Conservation (phyloP, 2,797 vertebrate genomes). For the Acanthurus tractus region DNA sequence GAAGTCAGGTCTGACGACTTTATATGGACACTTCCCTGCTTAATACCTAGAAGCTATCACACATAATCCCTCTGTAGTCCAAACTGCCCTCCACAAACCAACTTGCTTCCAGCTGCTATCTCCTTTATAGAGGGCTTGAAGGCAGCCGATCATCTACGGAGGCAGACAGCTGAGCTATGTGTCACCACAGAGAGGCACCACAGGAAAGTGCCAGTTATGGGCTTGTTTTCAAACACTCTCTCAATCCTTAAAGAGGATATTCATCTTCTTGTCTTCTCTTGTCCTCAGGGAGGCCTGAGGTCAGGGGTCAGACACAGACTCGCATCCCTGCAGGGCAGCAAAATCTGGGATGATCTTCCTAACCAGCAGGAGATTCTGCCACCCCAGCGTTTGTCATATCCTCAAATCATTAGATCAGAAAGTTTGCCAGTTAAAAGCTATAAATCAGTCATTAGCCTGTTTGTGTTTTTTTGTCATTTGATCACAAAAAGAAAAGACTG, state of each 20-base stretch:
- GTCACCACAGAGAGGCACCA: constrained; percentile 39
- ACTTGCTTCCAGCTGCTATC: constrained; percentile 44
- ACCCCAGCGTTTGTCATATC: constrained; percentile 30
- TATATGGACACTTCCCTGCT: constrained; percentile 17
- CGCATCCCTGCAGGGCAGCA: constrained; percentile 48
- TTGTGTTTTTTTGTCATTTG: constrained; percentile 24
- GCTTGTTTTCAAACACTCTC: constrained; percentile 61
- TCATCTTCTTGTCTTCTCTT: constrained; percentile 41
- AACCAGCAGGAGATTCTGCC: constrained; percentile 54
- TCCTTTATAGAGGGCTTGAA: constrained; percentile 49
- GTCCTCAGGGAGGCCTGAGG: constrained; percentile 44
- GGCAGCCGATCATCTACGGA: constrained; percentile 27
- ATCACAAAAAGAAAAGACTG: constrained; percentile 9
- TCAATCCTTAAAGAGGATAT: constrained; percentile 55
- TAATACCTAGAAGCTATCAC: constrained; percentile 19
- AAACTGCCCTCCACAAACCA: constrained; percentile 36
- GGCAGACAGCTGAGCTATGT: constrained; percentile 34
- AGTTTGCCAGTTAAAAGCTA: constrained; percentile 38
- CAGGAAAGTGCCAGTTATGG: constrained; percentile 40
- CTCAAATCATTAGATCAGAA: constrained; percentile 54
- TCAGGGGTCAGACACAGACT: constrained; percentile 51
- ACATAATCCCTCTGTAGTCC: constrained; percentile 26
- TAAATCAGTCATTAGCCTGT: constrained; percentile 47
- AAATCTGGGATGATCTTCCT: constrained; percentile 74
- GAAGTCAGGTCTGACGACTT: constrained; percentile 23